Evolutionary conservation across 2,113 vertebrate genomes (phyloP).

Genomic region (Ceyx melanurus): DNA sequence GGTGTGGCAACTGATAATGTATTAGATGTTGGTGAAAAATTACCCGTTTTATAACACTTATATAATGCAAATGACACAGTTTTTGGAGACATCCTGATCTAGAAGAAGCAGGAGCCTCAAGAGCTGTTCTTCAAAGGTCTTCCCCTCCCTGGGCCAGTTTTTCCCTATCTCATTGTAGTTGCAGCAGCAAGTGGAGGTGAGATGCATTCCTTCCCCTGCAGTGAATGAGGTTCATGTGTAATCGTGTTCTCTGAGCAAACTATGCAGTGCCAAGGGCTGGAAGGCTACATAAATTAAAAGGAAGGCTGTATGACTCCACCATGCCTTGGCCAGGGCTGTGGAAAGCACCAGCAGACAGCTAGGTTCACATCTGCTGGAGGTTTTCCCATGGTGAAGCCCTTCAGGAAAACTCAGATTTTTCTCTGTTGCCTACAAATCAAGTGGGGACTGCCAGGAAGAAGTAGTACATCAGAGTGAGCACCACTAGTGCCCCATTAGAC

Average conservation of each 20-base stretch:
- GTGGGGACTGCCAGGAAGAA: neutral
- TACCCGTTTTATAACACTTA: neutral
- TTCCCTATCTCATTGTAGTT: neutral
- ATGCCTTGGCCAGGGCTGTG: neutral
- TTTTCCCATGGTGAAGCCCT: neutral
- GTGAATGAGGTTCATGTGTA: neutral
- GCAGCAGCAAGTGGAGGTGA: neutral
- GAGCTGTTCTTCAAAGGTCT: neutral
- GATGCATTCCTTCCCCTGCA: neutral
- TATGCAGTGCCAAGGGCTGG: neutral
- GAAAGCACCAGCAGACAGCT: neutral
- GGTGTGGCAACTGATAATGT: neutral
- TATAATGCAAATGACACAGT: neutral
- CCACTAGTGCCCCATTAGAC: fast-evolving
- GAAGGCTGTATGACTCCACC: neutral
- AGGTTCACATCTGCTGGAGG: neutral
- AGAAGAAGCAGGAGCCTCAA: neutral
- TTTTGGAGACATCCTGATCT: neutral
- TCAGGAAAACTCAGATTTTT: neutral
- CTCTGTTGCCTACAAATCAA: neutral
- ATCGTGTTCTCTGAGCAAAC: neutral
- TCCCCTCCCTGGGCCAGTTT: neutral
- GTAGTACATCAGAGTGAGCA: neutral
- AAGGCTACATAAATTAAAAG: neutral
- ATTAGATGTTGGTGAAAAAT: neutral